A percentile compares a stretch with the other conserved stretches of the same genome.
These are phyloP conservation scores for Bungarus multicinctus DNA, from an alignment of 2,113 vertebrate genomes.

Conservation along the genomic window DNA sequence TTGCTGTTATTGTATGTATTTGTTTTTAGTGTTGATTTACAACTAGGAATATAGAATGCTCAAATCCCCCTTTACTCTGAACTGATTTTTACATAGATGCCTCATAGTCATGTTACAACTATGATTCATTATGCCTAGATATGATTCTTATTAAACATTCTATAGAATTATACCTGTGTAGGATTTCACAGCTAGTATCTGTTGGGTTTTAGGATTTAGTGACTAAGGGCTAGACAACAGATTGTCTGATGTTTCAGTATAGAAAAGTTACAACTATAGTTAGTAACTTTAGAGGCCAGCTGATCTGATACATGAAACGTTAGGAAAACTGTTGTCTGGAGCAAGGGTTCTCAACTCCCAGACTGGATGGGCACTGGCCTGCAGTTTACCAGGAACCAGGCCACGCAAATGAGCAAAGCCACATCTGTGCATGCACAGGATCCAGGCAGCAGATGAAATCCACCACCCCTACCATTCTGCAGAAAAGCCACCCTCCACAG, in stretches of 20 bases:
- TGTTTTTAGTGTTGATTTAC: background rate
- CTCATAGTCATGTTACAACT: background rate
- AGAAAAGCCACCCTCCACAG: background rate
- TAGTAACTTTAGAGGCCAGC: background rate
- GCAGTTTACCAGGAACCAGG: background rate
- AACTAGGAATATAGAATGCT: background rate
- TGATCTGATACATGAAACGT: background rate
- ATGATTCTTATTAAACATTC: background rate
- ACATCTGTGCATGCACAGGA: background rate
- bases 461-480: fast-evolving
- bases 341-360: background rate
- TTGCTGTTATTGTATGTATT: background rate
- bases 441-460: background rate
- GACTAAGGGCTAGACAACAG: background rate
- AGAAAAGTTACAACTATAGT: background rate
- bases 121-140: background rate
- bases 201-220: background rate
- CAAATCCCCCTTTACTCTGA: background rate
- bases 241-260: background rate
- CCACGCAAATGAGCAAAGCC: background rate
- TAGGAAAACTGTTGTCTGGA: background rate
- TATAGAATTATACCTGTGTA: background rate
- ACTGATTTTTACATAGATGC: background rate
- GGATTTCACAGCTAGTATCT: background rate
- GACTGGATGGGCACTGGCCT: background rate